A percentile compares a stretch with the other conserved stretches of the same genome.
Evolutionary conservation across 2,888 invertebrate species (phyloP).

Genomic region (Yponomeuta sedellus): DNA sequence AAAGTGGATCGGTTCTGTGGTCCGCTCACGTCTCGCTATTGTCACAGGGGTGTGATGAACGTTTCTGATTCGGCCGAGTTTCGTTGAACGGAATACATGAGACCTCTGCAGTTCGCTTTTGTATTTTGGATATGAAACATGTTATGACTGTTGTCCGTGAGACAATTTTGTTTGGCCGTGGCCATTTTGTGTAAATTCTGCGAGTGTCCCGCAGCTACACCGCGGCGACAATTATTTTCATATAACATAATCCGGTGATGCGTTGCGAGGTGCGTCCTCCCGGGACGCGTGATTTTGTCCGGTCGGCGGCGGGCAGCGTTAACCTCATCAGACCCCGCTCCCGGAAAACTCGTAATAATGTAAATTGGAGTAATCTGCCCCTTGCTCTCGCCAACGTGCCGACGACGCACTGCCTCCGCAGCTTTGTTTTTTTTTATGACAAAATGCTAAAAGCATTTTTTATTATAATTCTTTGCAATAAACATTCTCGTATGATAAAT

Average conservation of each 20-base stretch:
- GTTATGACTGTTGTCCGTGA: slow-evolving; percentile 51
- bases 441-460: slow-evolving; percentile 14
- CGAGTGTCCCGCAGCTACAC: slow-evolving; percentile 39
- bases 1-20: neutral
- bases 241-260: slow-evolving; percentile 62
- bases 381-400: slow-evolving; percentile 37
- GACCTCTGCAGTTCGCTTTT: neutral
- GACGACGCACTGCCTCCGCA: slow-evolving; percentile 15
- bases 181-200: slow-evolving; percentile 54
- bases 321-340: slow-evolving; percentile 36
- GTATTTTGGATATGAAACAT: slow-evolving; percentile 46
- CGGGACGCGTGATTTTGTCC: slow-evolving; percentile 56
- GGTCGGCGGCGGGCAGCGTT: slow-evolving; percentile 17
- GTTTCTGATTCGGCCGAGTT: neutral
- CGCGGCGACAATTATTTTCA: slow-evolving; percentile 63
- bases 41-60: neutral
- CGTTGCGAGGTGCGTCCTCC: slow-evolving; percentile 49
- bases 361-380: slow-evolving; percentile 54
- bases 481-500: neutral
- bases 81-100: neutral
- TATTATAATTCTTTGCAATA: slow-evolving; percentile 10
- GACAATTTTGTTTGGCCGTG: slow-evolving; percentile 50
- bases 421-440: slow-evolving; percentile 10
- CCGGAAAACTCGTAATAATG: slow-evolving; percentile 56
- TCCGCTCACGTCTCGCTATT: neutral